These are phyloP conservation scores for Lordiphosa fenestrarum DNA, from an alignment of 2,888 invertebrate genomes.

Conservation along the genomic window DNA sequence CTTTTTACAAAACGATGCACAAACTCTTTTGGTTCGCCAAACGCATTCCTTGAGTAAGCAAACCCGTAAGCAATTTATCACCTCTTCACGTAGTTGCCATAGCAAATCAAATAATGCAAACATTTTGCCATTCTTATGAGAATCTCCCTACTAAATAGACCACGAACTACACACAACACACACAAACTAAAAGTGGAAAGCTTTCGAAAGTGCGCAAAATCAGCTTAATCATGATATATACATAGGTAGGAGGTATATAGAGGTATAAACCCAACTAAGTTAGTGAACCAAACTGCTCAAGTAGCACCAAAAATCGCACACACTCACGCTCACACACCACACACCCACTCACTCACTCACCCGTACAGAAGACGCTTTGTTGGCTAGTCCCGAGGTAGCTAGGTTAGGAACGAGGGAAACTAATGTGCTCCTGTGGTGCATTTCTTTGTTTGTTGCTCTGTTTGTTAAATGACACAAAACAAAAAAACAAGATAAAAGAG, in stretches of 20 bases:
- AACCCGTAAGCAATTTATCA: conserved; percentile 17
- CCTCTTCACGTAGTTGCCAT: conserved; percentile 7
- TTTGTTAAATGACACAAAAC: conserved; percentile 54
- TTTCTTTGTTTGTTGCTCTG: conserved; percentile 72
- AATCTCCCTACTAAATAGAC: conserved; percentile 1
- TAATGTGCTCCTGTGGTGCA: conserved; percentile 65
- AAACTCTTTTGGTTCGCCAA: background rate
- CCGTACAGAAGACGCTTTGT: conserved; percentile 55
- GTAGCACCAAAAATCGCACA: conserved; percentile 9
- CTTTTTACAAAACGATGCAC: no score
- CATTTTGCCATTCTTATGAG: conserved; percentile 8
- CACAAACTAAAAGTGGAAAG: conserved; percentile 26
- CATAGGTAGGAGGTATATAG: conserved; percentile 46
- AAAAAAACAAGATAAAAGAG: background rate
- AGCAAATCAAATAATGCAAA: conserved; percentile 1
- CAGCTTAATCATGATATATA: conserved; percentile 42
- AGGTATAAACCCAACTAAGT: conserved; percentile 61
- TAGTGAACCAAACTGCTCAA: conserved; percentile 68
- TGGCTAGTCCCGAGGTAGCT: conserved; percentile 42
- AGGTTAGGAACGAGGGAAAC: conserved; percentile 5
- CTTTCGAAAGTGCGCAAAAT: conserved; percentile 33
- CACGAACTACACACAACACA: background rate
- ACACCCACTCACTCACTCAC: conserved; percentile 41
- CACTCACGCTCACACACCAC: conserved; percentile 3
- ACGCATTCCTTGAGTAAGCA: conserved; percentile 2